Percentiles rank a stretch among this genome's conserved stretches.
Evolutionary conservation across 2,888 invertebrate genomes (phyloP).

Genomic region (Drepana falcataria): DNA sequence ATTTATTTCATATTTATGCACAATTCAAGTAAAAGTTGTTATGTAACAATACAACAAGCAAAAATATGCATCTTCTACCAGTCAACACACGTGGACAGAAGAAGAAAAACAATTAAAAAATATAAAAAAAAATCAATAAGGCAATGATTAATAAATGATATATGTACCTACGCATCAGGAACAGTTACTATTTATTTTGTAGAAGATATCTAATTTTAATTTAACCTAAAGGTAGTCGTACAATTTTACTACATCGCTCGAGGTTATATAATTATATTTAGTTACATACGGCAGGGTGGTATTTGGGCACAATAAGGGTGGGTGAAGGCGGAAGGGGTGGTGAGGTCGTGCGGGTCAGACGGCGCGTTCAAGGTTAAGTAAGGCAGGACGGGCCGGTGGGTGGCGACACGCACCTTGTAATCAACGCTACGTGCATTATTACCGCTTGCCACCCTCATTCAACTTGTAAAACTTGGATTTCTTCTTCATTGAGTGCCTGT

Average conservation of each 20-base stretch:
- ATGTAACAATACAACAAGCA: too few species aligned
- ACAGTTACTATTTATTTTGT: too few species aligned
- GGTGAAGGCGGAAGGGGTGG: conserved; percentile 20
- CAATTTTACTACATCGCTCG: neutral
- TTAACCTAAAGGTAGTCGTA: neutral
- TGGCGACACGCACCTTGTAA: conserved; percentile 25
- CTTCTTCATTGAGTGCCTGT: too few species aligned
- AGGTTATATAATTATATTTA: neutral
- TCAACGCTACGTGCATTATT: conserved; percentile 29
- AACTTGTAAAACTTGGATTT: conserved; percentile 8
- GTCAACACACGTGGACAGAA: too few species aligned
- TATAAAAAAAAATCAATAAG: too few species aligned
- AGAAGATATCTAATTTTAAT: too few species aligned
- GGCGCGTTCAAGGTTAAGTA: conserved; percentile 75
- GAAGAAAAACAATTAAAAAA: too few species aligned
- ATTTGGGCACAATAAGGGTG: conserved; percentile 18
- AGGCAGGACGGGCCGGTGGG: conserved; percentile 46
- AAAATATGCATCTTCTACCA: too few species aligned
- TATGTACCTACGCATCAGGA: too few species aligned
- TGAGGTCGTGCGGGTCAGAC: conserved; percentile 54
- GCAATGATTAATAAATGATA: too few species aligned
- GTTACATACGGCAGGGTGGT: conserved; percentile 13
- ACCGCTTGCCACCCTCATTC: conserved; percentile 12
- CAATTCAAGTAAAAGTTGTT: too few species aligned
- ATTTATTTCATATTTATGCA: too few species aligned